Conservation (phyloP, 1,140 invertebrate species). For the Dufourea novaeangliae region DNA sequence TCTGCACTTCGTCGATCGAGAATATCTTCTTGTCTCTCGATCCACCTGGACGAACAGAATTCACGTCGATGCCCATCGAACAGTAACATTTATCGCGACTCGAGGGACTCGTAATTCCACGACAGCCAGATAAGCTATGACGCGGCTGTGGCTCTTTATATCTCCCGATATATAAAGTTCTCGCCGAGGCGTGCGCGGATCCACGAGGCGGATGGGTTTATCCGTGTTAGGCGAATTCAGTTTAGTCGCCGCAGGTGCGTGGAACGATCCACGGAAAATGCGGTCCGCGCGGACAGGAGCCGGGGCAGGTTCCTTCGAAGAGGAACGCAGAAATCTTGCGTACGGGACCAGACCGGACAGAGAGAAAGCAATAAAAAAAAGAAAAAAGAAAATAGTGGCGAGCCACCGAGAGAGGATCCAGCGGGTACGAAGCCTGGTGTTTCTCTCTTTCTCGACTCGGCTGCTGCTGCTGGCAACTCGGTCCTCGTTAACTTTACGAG, state of each 20-base stretch:
- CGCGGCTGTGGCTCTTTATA: no score
- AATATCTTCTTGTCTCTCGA: no score
- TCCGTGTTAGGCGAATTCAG: not conserved
- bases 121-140: no score
- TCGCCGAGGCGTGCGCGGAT: no score
- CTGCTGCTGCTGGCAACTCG: constrained; percentile 66
- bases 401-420: constrained; percentile 65
- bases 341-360: not conserved
- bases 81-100: no score
- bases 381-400: no score
- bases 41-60: no score
- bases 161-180: no score
- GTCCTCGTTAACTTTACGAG: constrained; percentile 82
- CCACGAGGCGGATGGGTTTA: not conserved
- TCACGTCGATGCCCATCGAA: no score
- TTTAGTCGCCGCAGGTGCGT: constrained; percentile 36
- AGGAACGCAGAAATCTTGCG: constrained; percentile 18
- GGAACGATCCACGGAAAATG: constrained; percentile 33
- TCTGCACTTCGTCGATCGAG: no score
- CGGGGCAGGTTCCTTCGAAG: not conserved
- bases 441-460: constrained; percentile 61
- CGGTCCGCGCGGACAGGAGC: constrained; percentile 14
- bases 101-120: no score
- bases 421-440: constrained; percentile 46
- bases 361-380: constrained; percentile 59